Base-by-base conservation (phyloP, 2,113 vertebrate genomes). In the Rutilus rutilus region DNA sequence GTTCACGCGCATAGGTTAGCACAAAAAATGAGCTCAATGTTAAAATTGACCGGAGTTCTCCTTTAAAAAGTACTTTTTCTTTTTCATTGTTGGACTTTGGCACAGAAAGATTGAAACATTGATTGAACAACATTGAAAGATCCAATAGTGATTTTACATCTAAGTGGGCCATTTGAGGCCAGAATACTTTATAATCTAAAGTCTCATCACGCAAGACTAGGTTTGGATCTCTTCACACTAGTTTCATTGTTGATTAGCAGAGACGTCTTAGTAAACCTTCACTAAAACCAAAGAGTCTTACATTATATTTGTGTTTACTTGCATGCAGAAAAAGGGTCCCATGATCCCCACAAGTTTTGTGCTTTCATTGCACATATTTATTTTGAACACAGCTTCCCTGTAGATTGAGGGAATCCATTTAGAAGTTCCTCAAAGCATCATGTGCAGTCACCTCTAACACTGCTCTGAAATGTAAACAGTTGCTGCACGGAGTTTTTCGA, bases 391-490 rank as follows among this genome's bases (percentile, higher is more conserved):
- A 1, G 25, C 65, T 78, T 57, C n/a, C 62, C 47, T 27, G 15
- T 36, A 85, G 74, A 71, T 79, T 79, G 50, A 85, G 76, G 54
- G 65, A 80, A 45, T 67, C 47, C 65, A 73, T 80, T 80, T 42
- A 73, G 65, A 71, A 54, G 17, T 71, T 86, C 36, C 47, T 79
- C 75, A 73, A 36, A 80, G 73, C 33, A 23, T 73, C 25, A 62
- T 52, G 54, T 27, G 62, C 57, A 50, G 23, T 60, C 59, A 23
- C 30, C 8, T 4, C 79, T 7, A 27, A 57, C 42, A 39, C 60
- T 42, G 42, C 57, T 82, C 39, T 74, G 47, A 65, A 77, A 86
- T 83, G 47, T 86, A 82, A 86, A 86, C 69, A 77, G 71, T 67
- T 67, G 30, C 71, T 82, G 54, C 71, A 67, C 30, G 23, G 79